Evolutionary conservation across 1,140 invertebrate genomes (phyloP).

Genomic region (Sycobia sp.): DNA sequence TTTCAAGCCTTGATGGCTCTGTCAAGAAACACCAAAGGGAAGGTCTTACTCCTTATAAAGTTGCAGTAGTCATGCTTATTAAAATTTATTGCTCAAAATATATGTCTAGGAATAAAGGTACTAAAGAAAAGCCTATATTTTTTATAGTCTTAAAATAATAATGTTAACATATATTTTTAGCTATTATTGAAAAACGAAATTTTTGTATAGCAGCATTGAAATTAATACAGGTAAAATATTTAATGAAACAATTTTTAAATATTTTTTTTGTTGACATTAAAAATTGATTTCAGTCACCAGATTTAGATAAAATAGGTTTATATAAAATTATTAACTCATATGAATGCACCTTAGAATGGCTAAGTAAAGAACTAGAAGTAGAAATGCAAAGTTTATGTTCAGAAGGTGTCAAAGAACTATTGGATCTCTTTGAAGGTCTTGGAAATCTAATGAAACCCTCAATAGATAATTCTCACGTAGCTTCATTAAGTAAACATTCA

Average conservation of each 20-base stretch:
- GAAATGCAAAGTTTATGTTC: slow-evolving; percentile 63
- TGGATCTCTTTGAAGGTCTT: slow-evolving; percentile 68
- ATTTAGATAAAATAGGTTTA: slow-evolving; percentile 68
- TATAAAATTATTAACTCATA: slow-evolving; percentile 63
- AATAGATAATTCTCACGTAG: slow-evolving; percentile 46
- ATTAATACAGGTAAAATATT: slow-evolving; percentile 66
- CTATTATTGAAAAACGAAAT: slow-evolving; percentile 57
- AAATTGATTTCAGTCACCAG: slow-evolving; percentile 61
- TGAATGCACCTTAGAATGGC: slow-evolving; percentile 58
- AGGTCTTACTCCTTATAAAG: slow-evolving; percentile 64
- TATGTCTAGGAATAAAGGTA: slow-evolving; percentile 57
- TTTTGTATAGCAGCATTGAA: slow-evolving; percentile 70
- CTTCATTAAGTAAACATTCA: slow-evolving; percentile 59
- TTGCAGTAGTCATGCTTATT: slow-evolving; percentile 63
- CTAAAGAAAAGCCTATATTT: slow-evolving; percentile 36
- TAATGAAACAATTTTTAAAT: slow-evolving; percentile 12
- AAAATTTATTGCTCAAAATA: slow-evolving; percentile 61
- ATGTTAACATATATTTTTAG: slow-evolving; percentile 42
- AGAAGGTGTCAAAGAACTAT: slow-evolving; percentile 66
- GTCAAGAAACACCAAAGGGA: slow-evolving; percentile 54
- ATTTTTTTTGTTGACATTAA: slow-evolving; percentile 16
- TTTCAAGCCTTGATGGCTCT: slow-evolving; percentile 52
- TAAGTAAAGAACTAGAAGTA: slow-evolving; percentile 62
- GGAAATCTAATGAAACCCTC: slow-evolving; percentile 59
- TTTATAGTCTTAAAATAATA: slow-evolving; percentile 20